Evolutionary conservation across 2,888 invertebrate genomes (phyloP).

Genomic region (Perizoma flavofasciatum): DNA sequence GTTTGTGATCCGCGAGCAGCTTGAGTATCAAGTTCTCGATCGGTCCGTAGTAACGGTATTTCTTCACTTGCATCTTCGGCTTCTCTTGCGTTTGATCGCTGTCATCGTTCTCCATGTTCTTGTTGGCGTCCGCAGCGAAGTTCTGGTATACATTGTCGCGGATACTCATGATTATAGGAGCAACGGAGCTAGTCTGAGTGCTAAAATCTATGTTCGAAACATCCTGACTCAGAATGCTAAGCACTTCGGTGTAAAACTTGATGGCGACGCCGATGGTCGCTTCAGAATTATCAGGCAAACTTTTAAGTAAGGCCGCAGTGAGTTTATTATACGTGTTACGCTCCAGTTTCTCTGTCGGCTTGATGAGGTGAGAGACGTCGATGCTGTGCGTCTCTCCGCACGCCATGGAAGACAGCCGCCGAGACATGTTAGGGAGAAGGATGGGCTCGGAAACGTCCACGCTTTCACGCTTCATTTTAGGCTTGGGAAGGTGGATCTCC

Average conservation of each 20-base stretch:
- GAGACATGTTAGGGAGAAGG: constrained; percentile 71
- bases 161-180: constrained; percentile 79
- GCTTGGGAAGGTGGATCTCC: constrained; percentile 68
- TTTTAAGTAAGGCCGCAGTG: constrained; percentile 61
- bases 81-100: constrained; percentile 64
- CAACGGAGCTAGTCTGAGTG: constrained; percentile 68
- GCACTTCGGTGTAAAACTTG: constrained; percentile 66
- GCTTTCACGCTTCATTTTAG: constrained; percentile 65
- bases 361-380: constrained; percentile 59
- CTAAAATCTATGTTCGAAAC: constrained; percentile 65
- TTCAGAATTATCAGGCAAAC: constrained; percentile 73
- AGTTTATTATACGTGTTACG: constrained; percentile 62
- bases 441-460: constrained; percentile 75
- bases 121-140: constrained; percentile 70
- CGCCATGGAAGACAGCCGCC: constrained; percentile 69
- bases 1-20: constrained; percentile 66
- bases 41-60: constrained; percentile 75
- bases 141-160: constrained; percentile 79
- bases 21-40: constrained; percentile 70
- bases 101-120: constrained; percentile 73
- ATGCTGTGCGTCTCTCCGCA: constrained; percentile 64
- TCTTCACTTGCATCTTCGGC: constrained; percentile 70
- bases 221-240: constrained; percentile 65
- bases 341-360: constrained; percentile 66
- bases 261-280: constrained; percentile 69